Conservation (phyloP, 2,888 invertebrate genomes). For the Diachrysia chrysitis region DNA sequence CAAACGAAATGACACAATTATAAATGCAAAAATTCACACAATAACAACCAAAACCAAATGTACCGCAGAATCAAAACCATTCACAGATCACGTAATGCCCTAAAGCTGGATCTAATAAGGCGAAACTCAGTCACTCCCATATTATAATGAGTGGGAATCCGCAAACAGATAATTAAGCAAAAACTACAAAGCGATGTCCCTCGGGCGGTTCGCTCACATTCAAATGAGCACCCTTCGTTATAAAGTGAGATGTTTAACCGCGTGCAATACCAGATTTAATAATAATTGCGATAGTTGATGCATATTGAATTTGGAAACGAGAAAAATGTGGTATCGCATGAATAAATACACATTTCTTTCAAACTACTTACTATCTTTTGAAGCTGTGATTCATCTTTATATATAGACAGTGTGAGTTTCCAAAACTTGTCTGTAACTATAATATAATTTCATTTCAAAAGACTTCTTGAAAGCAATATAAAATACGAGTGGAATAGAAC, state of each 20-base stretch:
- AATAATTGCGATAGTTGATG: slow-evolving; percentile 43
- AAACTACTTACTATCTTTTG: too few relatives aligned
- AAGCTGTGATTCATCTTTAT: too few relatives aligned
- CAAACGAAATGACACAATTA: slow-evolving; percentile 16
- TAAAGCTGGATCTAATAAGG: slow-evolving; percentile 84
- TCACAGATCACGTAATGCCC: slow-evolving; percentile 75
- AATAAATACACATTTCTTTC: too few relatives aligned
- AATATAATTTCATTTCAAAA: too few relatives aligned
- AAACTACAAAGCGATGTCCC: slow-evolving; percentile 83
- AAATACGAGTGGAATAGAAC: background rate
- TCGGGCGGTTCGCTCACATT: slow-evolving; percentile 77
- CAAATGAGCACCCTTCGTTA: slow-evolving; percentile 81
- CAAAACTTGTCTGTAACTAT: too few relatives aligned
- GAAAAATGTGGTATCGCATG: too few relatives aligned
- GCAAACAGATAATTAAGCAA: slow-evolving; percentile 82
- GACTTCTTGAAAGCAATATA: background rate
- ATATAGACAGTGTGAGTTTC: too few relatives aligned
- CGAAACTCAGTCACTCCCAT: slow-evolving; percentile 71
- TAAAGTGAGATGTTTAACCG: slow-evolving; percentile 72
- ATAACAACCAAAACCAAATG: slow-evolving; percentile 55
- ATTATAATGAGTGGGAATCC: slow-evolving; percentile 80
- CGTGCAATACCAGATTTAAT: slow-evolving; percentile 57
- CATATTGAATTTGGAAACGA: background rate
- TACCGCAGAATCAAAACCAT: slow-evolving; percentile 57
- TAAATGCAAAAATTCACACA: slow-evolving; percentile 38